These are phyloP conservation scores for Aptenodytes forsteri DNA, from an alignment of 2,113 vertebrate species.

Conservation along the genomic window DNA sequence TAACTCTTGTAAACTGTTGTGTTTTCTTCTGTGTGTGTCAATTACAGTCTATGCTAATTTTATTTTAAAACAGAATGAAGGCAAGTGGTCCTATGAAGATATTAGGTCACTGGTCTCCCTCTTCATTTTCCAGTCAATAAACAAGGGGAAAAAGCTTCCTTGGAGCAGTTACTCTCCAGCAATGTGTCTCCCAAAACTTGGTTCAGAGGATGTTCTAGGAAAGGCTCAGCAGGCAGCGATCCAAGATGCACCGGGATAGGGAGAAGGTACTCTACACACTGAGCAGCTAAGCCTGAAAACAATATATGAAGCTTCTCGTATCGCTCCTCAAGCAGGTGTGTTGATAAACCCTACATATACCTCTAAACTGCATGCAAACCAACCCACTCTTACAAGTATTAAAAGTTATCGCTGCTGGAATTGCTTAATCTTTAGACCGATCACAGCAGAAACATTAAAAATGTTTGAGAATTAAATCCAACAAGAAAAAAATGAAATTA, in stretches of 20 bases:
- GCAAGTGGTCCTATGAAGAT: neutral
- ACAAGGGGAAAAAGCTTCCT: neutral
- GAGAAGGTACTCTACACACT: neutral
- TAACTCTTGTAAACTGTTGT: neutral
- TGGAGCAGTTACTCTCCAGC: neutral
- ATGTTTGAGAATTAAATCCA: neutral
- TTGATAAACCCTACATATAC: neutral
- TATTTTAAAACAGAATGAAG: neutral
- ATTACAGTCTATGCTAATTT: neutral
- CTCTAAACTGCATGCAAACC: neutral
- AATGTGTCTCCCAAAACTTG: neutral
- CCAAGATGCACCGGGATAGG: fast-evolving
- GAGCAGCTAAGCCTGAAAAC: neutral
- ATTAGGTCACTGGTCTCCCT: neutral
- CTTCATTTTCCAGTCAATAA: neutral
- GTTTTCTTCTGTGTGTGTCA: neutral
- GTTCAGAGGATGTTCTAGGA: neutral
- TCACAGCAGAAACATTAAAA: neutral
- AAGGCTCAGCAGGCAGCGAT: neutral
- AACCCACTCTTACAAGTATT: neutral
- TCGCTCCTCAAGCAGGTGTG: neutral
- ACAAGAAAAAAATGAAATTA: neutral
- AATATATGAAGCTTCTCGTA: neutral
- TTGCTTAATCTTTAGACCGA: neutral
- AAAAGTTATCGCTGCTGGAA: neutral